Base-by-base conservation (phyloP, 2,888 invertebrate genomes). In the Pilophorus perplexus region DNA sequence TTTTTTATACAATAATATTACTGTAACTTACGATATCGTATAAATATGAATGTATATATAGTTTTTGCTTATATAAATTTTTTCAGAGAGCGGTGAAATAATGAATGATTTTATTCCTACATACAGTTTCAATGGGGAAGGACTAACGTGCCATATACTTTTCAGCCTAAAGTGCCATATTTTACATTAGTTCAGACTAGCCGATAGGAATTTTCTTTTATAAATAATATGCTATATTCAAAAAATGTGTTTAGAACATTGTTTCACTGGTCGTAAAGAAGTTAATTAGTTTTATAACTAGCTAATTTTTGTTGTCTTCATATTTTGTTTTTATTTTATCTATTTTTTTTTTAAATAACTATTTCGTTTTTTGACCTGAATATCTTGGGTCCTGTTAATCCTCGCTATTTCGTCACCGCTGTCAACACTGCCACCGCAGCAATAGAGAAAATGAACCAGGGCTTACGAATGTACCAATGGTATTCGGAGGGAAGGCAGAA, bases 241-340 rank as follows among this genome's bases (percentile, higher is more conserved):
- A 54, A n/a, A n/a, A n/a, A 44, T 62, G 62, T 52, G 52, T 67
- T 68, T 68, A 68, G 68, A 68, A 68, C 68, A 66, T 66, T 46
- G 60, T 68, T 68, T 65, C 65, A 44, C 60, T 68, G 68, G 68
- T 68, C 68, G 40, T 54, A 46, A 60, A 48, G 59, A 59, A 44
- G 59, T 52, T 52, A 33, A 55, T 55, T 22, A 6, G 10, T 59
- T 59, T 6, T 6, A 20, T 59, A 59, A 68, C 28, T 48, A 57
- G 52, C 66, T 54, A 38, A 33, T 48, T 27, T 27, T 59, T 33
- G 25, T 55, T 66, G 12, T n/a, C 25, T n/a, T n/a, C n/a, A n/a
- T n/a, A n/a, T n/a, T n/a, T n/a, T n/a, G n/a, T n/a, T n/a, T n/a
- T n/a, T n/a, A n/a, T n/a, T n/a, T n/a, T n/a, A n/a, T n/a, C n/a